Base-by-base conservation (phyloP, 2,113 vertebrate species). In the Siniperca knerii region DNA sequence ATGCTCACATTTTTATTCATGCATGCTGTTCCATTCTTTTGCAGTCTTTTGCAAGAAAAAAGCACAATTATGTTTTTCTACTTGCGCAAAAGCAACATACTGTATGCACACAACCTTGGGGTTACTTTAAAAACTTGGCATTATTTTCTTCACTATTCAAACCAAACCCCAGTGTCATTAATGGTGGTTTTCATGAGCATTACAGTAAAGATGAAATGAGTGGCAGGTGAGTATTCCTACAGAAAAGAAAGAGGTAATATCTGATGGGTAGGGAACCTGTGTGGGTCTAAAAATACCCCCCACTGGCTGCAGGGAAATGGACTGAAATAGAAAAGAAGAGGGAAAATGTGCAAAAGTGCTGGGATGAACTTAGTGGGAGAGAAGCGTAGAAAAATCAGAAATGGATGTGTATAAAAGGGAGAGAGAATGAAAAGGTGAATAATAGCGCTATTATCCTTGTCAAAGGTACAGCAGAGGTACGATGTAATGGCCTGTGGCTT, bases 391-490 rank as follows among this genome's bases (percentile, higher is more conserved):
- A 60, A 83, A 78, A 76, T 50, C 23, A 61, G 71, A 89, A 83
- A 87, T 91, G 81, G 81, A 75, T 74, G 61, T 9, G 35, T 87
- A 44, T 92, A 42, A 87, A 86, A 87, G 83, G 75, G 40, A 58
- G 21, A 33, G 74, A 55, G 77, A 75, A 90, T 88, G 61, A 87
- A 87, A 84, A 81, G 78, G 75, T 62, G 83, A 79, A 90, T 89
- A 90, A 92, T 86, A 52, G 85, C 2, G 21, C 83, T 69, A 81
- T 90, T 91, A 83, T 90, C 74, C n/a, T 37, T 50, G 62, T 57
- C 42, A 79, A 77, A 86, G 83, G 75, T 87, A 73, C 69, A 37
- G 67, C 55, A 18, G 58, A 74, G 62, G 72, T 87, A 77, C 61
- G 60, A 55, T 60, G 60, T 69, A 84, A 79, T 81, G 76, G 65